Conservation (phyloP, 2,113 vertebrate species). For the Lophura nycthemera region DNA sequence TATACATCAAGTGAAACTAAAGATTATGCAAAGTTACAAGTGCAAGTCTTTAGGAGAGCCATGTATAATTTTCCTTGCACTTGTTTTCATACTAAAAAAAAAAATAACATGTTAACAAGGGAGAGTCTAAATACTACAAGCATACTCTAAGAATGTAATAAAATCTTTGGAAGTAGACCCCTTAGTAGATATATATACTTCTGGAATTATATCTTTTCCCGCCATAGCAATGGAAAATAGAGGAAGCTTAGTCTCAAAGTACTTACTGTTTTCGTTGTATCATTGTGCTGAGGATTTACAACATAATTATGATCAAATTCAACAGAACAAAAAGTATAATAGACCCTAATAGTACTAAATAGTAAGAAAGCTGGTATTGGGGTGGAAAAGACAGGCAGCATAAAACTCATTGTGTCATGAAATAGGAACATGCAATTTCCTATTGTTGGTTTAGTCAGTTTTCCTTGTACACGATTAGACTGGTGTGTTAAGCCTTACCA, state of each 20-base stretch:
- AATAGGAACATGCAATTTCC: neutral
- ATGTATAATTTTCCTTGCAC: neutral
- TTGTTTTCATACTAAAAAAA: neutral
- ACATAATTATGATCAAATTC: neutral
- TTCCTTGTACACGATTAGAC: neutral
- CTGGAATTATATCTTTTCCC: neutral
- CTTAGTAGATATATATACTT: neutral
- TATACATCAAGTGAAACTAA: neutral
- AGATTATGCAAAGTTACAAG: neutral
- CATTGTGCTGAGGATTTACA: neutral
- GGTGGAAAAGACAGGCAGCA: neutral
- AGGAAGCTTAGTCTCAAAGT: neutral
- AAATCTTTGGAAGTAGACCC: neutral
- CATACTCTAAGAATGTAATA: neutral
- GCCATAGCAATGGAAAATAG: neutral
- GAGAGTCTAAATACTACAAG: neutral
- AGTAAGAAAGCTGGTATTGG: neutral
- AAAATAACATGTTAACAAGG: neutral
- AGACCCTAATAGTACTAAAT: neutral
- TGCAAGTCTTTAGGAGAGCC: neutral
- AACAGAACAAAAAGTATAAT: neutral
- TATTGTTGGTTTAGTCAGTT: neutral
- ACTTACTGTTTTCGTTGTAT: neutral
- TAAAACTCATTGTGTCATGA: neutral
- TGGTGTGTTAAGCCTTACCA: conserved; percentile 79